Base-by-base conservation (phyloP, 2,888 invertebrate genomes). In the Eupithecia tripunctaria region DNA sequence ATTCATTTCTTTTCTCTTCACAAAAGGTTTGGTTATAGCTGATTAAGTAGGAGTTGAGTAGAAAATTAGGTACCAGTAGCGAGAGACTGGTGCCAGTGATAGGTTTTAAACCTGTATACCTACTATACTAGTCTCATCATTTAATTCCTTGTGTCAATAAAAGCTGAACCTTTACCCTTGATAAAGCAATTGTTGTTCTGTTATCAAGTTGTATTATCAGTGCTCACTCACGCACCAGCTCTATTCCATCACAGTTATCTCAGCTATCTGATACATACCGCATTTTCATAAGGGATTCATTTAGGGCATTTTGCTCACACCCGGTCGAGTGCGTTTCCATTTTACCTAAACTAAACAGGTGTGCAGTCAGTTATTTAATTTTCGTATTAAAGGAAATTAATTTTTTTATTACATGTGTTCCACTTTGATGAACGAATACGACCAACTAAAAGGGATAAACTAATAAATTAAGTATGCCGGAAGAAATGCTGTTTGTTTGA, bases 221-320 rank as follows among this genome's bases (percentile, higher is more conserved):
- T 29, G 29, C 29, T 60, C 60, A 29, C 60, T 60, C 60, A 60
- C 60, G 18, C 29, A 29, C 29, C 29, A 7, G 29, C 18, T 56
- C 56, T 29, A 73, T 76, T 78, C 78, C 77, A 78, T 78, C 79
- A 78, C 51, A 43, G 66, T 12, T 76, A 77, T 80, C 38, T 38
- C 73, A 76, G 83, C 82, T 86, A 87, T 88, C 88, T 76, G 79
- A 70, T 70, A 85, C 84, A 85, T 83, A 88, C 85, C 86, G 82
- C 86, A 88, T 89, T 88, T 89, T 89, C 89, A 88, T 90, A 88
- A 89, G 89, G 88, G 86, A 89, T 89, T 89, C 89, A 88, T 89
- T 89, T 89, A 87, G 85, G 83, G 79, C 81, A 82, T 82, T 87
- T 88, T 84, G 84, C 83, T 82, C 85, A 81, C 84, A 84, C 84